Conservation (phyloP, 2,888 invertebrate species). For the Drepanosiphum platanoidis region DNA sequence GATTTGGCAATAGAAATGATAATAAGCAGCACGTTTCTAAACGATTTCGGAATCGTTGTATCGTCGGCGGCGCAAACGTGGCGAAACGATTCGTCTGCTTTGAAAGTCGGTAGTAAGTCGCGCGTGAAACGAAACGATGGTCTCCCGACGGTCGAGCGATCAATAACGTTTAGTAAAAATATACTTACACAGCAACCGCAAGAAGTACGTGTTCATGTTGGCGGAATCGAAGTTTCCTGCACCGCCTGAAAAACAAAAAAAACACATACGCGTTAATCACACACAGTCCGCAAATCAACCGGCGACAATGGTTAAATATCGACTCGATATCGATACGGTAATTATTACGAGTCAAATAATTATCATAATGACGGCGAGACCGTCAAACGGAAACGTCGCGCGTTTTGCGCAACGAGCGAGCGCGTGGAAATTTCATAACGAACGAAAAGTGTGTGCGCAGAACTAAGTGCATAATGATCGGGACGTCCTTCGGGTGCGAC, state of each 20-base stretch:
- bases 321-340: background rate
- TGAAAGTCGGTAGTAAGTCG: no score
- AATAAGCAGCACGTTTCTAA: no score
- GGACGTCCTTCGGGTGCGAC: conserved; percentile 38
- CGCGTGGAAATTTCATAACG: conserved; percentile 10
- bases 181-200: conserved; percentile 56
- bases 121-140: no score
- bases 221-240: background rate
- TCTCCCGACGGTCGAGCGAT: no score
- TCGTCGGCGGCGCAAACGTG: no score
- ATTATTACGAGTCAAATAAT: no score
- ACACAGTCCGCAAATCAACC: background rate
- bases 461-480: conserved; percentile 11
- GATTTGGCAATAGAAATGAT: no score
- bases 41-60: no score
- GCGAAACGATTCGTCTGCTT: no score
- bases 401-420: background rate
- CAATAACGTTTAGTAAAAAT: no score
- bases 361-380: no score
- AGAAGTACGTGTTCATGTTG: conserved; percentile 40
- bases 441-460: background rate
- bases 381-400: background rate
- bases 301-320: background rate
- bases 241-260: conserved; percentile 20
- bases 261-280: background rate